Evolutionary conservation across 2,888 invertebrate species (phyloP), one percentile per base, ranked within the genome.

Genomic region (Fabriciana adippe): DNA sequence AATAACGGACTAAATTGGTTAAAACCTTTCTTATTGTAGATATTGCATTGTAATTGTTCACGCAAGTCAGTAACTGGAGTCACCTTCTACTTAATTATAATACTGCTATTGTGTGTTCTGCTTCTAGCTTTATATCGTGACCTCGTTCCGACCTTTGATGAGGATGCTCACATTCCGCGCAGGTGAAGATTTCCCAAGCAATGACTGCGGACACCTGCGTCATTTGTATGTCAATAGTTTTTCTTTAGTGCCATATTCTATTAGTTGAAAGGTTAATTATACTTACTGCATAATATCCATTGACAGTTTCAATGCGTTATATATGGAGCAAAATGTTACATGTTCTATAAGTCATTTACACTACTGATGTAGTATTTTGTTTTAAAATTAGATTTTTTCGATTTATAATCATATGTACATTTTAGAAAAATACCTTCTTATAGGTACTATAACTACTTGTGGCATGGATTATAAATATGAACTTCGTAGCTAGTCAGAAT

Each of bases 91-190:
- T 77, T 82, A 84, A 85, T 84, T 84, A 81, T 81, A 78, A 80
- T 80, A 79, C 80, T 76, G 76, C 78, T 81, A 82, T 83, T 83
- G 81, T 82, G 72, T 74, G 75, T 73, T 75, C 71, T 75, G 75
- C 76, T 72, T 72, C 69, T 75, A 77, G 73, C 68, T 62, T 62
- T 59, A 67, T 64, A 74, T 21, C 18, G 66, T 51, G 85, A 87
- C 90, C 89, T 90, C 89, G 87, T 70, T 26, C 59, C 83, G 85
- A 88, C 89, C 89, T 90, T 90, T 89, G 75, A 74, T 75, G 85
- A 88, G 86, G 89, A 89, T 90, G 88, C 84, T 82, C 85, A 86
- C 89, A 90, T 92, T 90, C 90, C 90, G 76, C 83, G 77, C 81
- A 79, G 74, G 73, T 78, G 79, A 84, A 81, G 80, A 77, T 81